These are phyloP conservation scores for Tolypeutes matacus DNA, from an alignment of 2,797 vertebrate genomes.

Conservation along the genomic window DNA sequence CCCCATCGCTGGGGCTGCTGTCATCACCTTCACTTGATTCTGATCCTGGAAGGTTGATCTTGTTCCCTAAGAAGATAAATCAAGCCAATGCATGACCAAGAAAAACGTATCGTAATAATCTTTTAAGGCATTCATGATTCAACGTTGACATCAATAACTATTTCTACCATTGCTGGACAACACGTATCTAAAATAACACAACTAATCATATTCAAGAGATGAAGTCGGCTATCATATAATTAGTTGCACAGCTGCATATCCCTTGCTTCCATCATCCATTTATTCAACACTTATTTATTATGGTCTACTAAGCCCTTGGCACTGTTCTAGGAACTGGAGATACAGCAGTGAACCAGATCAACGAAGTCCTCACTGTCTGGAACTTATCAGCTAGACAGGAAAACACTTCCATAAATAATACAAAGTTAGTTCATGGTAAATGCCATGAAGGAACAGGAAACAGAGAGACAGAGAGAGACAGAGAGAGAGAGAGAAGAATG, in stretches of 20 bases:
- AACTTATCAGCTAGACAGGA: not conserved
- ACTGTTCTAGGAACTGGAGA: too few relatives aligned
- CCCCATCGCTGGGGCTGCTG: conserved; percentile 83
- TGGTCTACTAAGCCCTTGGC: not conserved
- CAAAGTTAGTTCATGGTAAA: not conserved
- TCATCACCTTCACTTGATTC: not conserved
- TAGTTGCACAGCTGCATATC: not conserved
- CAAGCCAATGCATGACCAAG: not conserved
- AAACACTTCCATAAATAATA: not conserved
- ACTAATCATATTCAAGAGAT: not conserved
- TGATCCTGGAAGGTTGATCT: conserved; percentile 76
- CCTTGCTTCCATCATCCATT: not conserved
- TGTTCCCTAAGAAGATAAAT: conserved; percentile 83
- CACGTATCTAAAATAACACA: not conserved
- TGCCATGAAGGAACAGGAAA: not conserved
- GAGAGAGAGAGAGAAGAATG: too few relatives aligned
- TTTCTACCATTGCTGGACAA: not conserved
- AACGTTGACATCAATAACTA: not conserved
- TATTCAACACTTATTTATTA: not conserved
- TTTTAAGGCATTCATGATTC: not conserved
- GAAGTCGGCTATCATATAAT: not conserved
- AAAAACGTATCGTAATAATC: too few relatives aligned
- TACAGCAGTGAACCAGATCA: not conserved
- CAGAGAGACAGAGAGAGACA: too few relatives aligned
- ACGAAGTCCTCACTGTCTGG: not conserved